Conservation (phyloP, 1,140 invertebrate genomes). For the Heliothis virescens region DNA sequence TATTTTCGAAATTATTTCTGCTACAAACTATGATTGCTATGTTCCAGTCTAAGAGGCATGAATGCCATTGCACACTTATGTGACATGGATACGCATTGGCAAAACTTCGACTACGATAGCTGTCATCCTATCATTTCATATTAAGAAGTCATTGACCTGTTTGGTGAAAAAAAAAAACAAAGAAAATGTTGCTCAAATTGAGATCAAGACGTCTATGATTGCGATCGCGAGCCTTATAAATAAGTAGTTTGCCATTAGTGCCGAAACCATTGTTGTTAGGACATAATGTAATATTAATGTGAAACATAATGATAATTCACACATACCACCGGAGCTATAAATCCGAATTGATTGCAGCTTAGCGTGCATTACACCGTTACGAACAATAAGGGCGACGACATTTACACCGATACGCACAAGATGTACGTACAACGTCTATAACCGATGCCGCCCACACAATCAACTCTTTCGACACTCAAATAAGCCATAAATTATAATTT, state of each 20-base stretch:
- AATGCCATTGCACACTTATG: too few species aligned
- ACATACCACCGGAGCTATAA: conserved; percentile 33
- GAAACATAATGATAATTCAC: conserved; percentile 43
- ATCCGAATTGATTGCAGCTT: conserved; percentile 39
- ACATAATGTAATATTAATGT: conserved; percentile 37
- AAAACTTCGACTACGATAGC: too few species aligned
- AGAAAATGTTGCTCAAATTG: background rate
- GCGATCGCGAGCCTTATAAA: conserved; percentile 20
- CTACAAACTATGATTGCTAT: too few species aligned
- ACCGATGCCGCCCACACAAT: conserved; percentile 73
- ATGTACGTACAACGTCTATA: conserved; percentile 31
- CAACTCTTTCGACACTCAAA: conserved; percentile 80
- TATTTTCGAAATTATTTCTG: too few species aligned
- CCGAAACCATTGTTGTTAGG: conserved; percentile 15
- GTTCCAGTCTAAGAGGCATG: too few species aligned
- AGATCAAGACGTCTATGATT: background rate
- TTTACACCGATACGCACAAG: conserved; percentile 52
- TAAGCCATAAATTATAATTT: conserved; percentile 84
- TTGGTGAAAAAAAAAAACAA: background rate
- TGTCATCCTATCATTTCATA: background rate
- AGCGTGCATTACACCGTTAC: conserved; percentile 49
- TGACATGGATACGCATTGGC: too few species aligned
- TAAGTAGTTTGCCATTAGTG: conserved; percentile 27
- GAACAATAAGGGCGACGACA: conserved; percentile 57
- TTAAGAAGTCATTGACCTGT: background rate